A percentile compares a stretch with the other conserved stretches of the same genome.
phyloP scores from a whole-genome alignment of 1,140 invertebrate genomes.

The Sycophila sp. region DNA sequence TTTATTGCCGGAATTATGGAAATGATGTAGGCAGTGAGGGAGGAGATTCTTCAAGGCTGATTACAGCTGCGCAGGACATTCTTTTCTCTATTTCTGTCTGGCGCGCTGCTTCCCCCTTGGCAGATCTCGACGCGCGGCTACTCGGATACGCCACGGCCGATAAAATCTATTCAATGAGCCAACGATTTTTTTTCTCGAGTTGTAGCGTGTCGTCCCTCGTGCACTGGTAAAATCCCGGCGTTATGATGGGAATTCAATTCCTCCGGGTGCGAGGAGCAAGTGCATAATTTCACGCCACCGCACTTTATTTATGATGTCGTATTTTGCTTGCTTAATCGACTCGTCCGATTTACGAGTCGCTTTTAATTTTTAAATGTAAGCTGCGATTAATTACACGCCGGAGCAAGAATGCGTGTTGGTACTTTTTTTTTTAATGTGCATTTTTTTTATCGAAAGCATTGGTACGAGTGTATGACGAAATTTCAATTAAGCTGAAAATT shows the following conservation, averaged over 20 bases:
- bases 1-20: constrained; percentile 6
- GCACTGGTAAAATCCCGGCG: constrained; percentile 1
- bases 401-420: too few species aligned
- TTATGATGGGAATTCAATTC: constrained; percentile 13
- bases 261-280: not conserved
- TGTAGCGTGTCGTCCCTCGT: constrained; percentile 18
- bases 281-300: constrained; percentile 5
- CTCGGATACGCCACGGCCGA: constrained; percentile 27
- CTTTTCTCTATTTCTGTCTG: not conserved
- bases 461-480: too few species aligned
- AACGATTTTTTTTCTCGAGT: constrained; percentile 24
- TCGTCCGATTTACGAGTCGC: too few species aligned
- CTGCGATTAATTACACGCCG: too few species aligned
- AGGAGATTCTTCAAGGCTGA: not conserved
- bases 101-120: not conserved
- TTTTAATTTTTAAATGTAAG: too few species aligned
- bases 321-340: too few species aligned
- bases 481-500: too few species aligned
- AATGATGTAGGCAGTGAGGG: not conserved
- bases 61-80: not conserved
- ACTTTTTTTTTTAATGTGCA: too few species aligned
- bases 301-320: too few species aligned
- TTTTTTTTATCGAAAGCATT: too few species aligned
- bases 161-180: constrained; percentile 37
- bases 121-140: constrained; percentile 4